Conservation (phyloP, 1,140 invertebrate genomes). For the Aricia agestis region DNA sequence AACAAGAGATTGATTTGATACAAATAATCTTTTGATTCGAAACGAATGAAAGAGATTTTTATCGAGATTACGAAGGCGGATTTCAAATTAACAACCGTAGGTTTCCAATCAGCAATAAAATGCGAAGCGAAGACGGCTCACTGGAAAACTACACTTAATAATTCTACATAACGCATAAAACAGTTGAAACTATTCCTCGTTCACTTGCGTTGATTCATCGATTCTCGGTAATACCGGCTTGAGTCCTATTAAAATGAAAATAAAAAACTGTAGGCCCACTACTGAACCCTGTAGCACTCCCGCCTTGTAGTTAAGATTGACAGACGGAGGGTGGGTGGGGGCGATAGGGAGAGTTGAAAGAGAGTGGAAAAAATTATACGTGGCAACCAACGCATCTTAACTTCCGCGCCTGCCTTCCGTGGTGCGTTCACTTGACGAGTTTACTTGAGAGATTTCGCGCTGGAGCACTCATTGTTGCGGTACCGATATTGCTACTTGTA, state of each 20-base stretch:
- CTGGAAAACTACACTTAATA: constrained; percentile 37
- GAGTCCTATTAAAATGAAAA: constrained; percentile 66
- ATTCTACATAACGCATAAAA: constrained; percentile 35
- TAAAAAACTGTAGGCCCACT: constrained; percentile 62
- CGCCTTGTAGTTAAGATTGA: constrained; percentile 73
- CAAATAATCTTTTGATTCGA: constrained; percentile 1
- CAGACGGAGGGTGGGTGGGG: constrained; percentile 65
- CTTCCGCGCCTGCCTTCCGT: constrained; percentile 58
- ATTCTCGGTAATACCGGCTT: constrained; percentile 53
- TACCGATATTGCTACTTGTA: not conserved
- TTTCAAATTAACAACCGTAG: constrained; percentile 32
- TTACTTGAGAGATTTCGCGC: constrained; percentile 34
- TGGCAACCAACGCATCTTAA: constrained; percentile 71
- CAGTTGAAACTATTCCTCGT: constrained; percentile 34
- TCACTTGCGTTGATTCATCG: constrained; percentile 47
- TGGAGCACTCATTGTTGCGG: not conserved
- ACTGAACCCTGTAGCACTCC: constrained; percentile 63
- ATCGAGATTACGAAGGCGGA: constrained; percentile 28
- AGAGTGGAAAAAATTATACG: constrained; percentile 74
- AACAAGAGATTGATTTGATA: not conserved
- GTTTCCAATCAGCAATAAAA: constrained; percentile 31
- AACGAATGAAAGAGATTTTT: constrained; percentile 6
- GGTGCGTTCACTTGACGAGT: constrained; percentile 40
- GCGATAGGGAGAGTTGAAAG: constrained; percentile 64
- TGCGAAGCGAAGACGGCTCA: constrained; percentile 22